Evolutionary conservation across 2,113 vertebrate species (phyloP).

Genomic region (Anhinga anhinga): DNA sequence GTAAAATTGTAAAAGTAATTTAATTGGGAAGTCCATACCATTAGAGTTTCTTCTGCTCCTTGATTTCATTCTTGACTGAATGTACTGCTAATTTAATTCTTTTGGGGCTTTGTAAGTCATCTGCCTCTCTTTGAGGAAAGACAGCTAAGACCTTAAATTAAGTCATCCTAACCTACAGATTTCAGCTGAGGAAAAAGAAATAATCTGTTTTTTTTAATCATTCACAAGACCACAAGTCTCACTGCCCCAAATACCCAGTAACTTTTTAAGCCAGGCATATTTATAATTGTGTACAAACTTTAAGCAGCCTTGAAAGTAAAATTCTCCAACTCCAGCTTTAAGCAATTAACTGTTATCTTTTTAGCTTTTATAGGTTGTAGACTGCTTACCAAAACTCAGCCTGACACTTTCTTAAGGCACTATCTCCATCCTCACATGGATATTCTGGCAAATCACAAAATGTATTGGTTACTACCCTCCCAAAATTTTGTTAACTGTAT

Average conservation of each 20-base stretch:
- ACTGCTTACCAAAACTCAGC: neutral
- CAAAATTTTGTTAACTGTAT: neutral
- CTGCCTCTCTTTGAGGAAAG: neutral
- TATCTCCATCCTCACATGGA: neutral
- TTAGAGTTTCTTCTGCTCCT: constrained; percentile 71
- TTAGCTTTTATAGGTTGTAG: neutral
- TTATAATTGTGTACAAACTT: neutral
- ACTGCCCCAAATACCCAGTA: neutral
- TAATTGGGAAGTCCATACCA: constrained; percentile 22
- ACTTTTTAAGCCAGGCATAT: neutral
- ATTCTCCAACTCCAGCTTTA: neutral
- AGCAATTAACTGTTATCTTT: neutral
- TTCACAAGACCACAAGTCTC: neutral
- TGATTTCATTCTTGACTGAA: constrained; percentile 71
- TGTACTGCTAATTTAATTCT: constrained; percentile 75
- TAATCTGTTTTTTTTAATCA: neutral
- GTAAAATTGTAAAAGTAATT: neutral
- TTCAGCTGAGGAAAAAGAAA: neutral
- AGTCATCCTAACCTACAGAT: neutral
- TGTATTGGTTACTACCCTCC: neutral
- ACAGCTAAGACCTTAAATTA: neutral
- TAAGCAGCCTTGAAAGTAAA: neutral
- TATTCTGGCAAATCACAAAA: neutral
- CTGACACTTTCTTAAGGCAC: neutral
- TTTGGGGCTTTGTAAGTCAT: constrained; percentile 60